Conservation (phyloP, 2,797 vertebrate species). For the Muscicapa striata region DNA sequence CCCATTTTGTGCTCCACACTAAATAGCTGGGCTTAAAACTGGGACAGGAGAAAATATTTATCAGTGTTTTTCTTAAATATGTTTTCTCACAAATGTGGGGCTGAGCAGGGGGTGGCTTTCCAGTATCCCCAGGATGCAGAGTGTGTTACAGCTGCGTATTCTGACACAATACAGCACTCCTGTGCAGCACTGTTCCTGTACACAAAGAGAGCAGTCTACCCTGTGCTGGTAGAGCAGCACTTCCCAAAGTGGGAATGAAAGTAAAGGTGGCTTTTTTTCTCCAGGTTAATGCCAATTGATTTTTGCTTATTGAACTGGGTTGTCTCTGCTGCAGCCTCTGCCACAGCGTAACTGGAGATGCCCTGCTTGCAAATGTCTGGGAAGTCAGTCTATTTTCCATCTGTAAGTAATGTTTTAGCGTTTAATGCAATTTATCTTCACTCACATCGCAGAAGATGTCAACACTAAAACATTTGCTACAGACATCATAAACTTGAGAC, state of each 20-base stretch:
- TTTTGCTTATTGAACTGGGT: constrained; percentile 24
- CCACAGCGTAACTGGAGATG: not conserved
- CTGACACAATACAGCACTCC: not conserved
- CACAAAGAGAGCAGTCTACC: not conserved
- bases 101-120: not conserved
- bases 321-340: constrained; percentile 21
- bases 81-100: not conserved
- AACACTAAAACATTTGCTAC: constrained; percentile 70
- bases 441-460: constrained; percentile 57
- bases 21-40: constrained; percentile 31
- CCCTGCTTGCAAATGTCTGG: constrained; percentile 31
- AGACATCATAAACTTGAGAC: constrained; percentile 59
- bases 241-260: not conserved
- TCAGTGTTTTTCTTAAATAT: not conserved
- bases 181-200: not conserved
- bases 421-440: constrained; percentile 66
- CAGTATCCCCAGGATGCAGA: not conserved
- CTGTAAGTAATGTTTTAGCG: constrained; percentile 61
- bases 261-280: not conserved
- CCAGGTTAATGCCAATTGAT: constrained; percentile 9
- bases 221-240: not conserved
- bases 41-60: not conserved
- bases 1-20: not conserved
- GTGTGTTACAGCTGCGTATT: not conserved
- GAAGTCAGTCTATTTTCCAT: constrained; percentile 63